A percentile compares a stretch with the other conserved stretches of the same genome.
Conservation (phyloP, 1,140 invertebrate species). For the Brachionus rubens region DNA sequence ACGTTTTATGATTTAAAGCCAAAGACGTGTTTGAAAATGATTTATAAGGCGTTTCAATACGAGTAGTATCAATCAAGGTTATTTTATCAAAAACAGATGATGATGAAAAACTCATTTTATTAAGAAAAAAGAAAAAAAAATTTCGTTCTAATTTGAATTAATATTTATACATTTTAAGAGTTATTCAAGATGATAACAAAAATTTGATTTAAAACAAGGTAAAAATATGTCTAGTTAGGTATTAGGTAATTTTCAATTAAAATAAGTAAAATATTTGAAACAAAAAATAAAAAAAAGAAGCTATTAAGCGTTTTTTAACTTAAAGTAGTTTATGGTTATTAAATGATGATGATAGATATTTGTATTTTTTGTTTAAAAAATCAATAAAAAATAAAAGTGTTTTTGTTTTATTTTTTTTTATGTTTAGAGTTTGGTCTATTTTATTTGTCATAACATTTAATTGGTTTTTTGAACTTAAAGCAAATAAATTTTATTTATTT, state of each 20-base stretch:
- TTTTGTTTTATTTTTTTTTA: too few species aligned
- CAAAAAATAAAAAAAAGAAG: too few species aligned
- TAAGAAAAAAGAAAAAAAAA: background rate
- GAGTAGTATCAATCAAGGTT: background rate
- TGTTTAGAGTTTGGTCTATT: too few species aligned
- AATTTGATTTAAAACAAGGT: background rate
- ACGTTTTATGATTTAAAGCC: background rate
- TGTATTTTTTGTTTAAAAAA: too few species aligned
- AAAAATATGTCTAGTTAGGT: background rate
- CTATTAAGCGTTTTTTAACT: too few species aligned
- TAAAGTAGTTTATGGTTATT: too few species aligned
- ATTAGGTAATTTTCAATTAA: constrained; percentile 13
- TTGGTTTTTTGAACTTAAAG: too few species aligned
- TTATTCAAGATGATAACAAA: constrained; percentile 6
- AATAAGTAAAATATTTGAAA: constrained; percentile 23
- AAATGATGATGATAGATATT: too few species aligned
- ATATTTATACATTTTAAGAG: constrained; percentile 6
- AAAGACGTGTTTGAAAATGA: constrained; percentile 22
- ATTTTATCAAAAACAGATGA: constrained; percentile 23
- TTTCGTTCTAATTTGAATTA: background rate
- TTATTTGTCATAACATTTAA: too few species aligned
- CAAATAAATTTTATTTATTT: too few species aligned
- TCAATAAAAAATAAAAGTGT: too few species aligned
- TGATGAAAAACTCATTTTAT: constrained; percentile 30
- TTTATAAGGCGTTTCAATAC: background rate